Percentiles rank a stretch among this genome's conserved stretches.
Conservation (phyloP, 2,888 invertebrate genomes). For the Amblyjoppa fuscipennis region DNA sequence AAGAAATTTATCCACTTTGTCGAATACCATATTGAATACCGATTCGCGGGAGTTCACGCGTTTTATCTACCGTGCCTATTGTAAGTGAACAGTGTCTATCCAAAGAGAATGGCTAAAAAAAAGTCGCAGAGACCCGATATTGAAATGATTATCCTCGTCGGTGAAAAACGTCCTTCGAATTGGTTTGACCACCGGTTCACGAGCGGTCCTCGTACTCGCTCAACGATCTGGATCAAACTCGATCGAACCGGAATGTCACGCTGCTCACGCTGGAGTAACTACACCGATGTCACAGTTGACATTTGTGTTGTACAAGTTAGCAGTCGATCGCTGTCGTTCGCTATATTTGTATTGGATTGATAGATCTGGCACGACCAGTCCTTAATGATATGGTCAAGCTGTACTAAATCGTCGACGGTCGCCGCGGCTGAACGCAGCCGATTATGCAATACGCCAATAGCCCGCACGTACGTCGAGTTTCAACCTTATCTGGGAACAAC, state of each 20-base stretch:
- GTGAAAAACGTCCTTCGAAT: slow-evolving; percentile 58
- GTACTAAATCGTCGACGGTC: slow-evolving; percentile 60
- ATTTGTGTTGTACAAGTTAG: slow-evolving; percentile 47
- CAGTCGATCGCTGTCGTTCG: slow-evolving; percentile 36
- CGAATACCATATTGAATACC: neutral
- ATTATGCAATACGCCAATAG: slow-evolving; percentile 53
- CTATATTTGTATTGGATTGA: slow-evolving; percentile 54
- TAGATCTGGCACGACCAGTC: slow-evolving; percentile 54
- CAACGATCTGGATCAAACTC: slow-evolving; percentile 54
- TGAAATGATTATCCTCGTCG: slow-evolving; percentile 50
- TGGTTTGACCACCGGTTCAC: slow-evolving; percentile 43
- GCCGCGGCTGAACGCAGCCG: slow-evolving; percentile 16
- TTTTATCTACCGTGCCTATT: neutral
- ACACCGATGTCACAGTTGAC: slow-evolving; percentile 41
- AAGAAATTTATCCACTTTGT: neutral
- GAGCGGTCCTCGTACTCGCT: slow-evolving; percentile 46
- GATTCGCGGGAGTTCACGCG: neutral
- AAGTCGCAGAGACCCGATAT: slow-evolving; percentile 22
- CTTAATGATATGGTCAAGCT: slow-evolving; percentile 60
- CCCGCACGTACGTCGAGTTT: neutral
- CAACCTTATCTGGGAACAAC: neutral
- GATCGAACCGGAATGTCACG: slow-evolving; percentile 53
- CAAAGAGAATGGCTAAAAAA: slow-evolving; percentile 6
- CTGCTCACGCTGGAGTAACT: slow-evolving; percentile 17
- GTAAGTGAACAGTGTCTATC: neutral